These are phyloP conservation scores for Cataglyphis cursor DNA, from an alignment of 2,888 invertebrate genomes.

Conservation along the genomic window DNA sequence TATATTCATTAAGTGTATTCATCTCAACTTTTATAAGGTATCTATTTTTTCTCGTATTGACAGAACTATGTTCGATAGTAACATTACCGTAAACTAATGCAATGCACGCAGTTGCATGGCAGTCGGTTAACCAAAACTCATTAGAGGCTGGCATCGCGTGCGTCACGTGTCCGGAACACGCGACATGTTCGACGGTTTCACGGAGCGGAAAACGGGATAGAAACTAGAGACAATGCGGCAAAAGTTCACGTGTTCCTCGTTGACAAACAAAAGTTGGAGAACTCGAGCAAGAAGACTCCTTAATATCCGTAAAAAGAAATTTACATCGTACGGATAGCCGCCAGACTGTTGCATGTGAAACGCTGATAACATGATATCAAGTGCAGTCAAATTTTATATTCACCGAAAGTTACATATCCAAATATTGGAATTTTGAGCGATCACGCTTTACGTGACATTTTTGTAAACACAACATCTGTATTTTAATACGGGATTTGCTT, in stretches of 20 bases:
- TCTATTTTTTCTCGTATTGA: not conserved
- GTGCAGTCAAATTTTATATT: constrained; percentile 12
- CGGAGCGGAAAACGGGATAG: constrained; percentile 3
- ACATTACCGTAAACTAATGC: constrained; percentile 10
- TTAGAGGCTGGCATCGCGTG: constrained; percentile 26
- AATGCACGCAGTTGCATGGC: constrained; percentile 27
- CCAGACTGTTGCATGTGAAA: constrained; percentile 16
- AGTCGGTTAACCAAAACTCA: constrained; percentile 32
- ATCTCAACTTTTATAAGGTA: not conserved
- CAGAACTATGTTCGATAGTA: not conserved
- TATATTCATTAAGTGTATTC: not conserved
- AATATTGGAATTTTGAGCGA: constrained; percentile 8
- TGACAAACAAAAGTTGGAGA: constrained; percentile 24
- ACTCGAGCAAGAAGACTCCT: not conserved
- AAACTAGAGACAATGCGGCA: constrained; percentile 28
- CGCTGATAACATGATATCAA: constrained; percentile 13
- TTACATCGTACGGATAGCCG: constrained; percentile 1
- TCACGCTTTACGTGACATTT: constrained; percentile 10
- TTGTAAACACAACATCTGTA: not conserved
- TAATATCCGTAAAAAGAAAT: constrained; percentile 26
- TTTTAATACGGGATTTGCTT: not conserved
- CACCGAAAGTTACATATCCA: constrained; percentile 18
- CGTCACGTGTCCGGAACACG: constrained; percentile 41
- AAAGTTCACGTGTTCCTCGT: constrained; percentile 31
- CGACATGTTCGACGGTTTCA: constrained; percentile 40